These are phyloP conservation scores for Uria aalge DNA, from an alignment of 2,113 vertebrate genomes.

Conservation along the genomic window DNA sequence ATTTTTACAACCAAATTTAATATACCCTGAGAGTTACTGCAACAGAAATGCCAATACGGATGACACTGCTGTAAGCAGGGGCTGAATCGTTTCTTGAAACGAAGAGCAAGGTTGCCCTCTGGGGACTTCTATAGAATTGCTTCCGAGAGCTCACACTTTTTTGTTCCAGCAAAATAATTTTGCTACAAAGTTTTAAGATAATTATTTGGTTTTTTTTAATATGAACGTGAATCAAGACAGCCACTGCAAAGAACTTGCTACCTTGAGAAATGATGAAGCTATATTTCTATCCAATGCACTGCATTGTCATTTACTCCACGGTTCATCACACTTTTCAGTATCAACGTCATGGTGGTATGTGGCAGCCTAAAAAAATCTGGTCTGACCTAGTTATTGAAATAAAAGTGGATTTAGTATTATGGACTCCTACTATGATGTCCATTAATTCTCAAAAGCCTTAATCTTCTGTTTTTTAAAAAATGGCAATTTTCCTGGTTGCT, in stretches of 20 bases:
- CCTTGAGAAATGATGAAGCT: background rate
- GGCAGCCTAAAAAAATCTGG: background rate
- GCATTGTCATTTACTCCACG: background rate
- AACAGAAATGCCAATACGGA: background rate
- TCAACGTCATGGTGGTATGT: background rate
- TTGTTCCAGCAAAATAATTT: background rate
- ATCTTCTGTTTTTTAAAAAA: background rate
- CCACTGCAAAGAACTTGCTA: background rate
- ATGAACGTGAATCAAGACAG: background rate
- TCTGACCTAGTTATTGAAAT: background rate
- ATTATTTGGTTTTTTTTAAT: background rate
- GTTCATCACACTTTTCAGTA: background rate
- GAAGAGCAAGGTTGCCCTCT: constrained; percentile 60
- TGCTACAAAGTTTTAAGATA: background rate
- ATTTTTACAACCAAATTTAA: background rate
- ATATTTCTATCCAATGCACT: background rate
- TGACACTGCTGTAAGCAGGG: background rate
- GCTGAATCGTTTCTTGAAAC: background rate
- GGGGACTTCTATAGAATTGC: background rate
- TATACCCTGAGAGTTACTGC: background rate
- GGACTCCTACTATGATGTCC: background rate
- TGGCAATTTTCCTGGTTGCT: background rate
- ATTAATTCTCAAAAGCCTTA: background rate
- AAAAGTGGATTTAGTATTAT: background rate
- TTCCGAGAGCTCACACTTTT: background rate